phyloP scores from a whole-genome alignment of 2,113 vertebrate genomes.

The Campylomormyrus numenius region DNA sequence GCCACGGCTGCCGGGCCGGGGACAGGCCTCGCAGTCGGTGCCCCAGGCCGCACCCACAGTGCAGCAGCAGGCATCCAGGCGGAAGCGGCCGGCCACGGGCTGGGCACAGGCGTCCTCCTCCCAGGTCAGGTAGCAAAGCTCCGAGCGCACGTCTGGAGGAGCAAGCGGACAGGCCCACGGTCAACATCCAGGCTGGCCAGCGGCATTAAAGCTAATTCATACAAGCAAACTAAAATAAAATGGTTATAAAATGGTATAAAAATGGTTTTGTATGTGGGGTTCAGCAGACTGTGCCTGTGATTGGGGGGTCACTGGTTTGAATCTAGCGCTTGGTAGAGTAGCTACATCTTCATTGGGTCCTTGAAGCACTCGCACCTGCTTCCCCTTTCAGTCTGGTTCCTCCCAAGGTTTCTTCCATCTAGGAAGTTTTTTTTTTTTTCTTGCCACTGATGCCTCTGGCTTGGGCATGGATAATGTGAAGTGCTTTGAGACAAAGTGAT shows the following conservation, averaged over 20 bases:
- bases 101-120: constrained; percentile 61
- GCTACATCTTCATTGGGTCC: not conserved
- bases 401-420: too few species aligned
- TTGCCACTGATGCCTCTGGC: too few species aligned
- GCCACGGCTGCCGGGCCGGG: constrained; percentile 43
- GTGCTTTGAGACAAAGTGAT: too few species aligned
- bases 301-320: not conserved
- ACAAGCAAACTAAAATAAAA: not conserved
- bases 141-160: constrained; percentile 56
- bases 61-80: constrained; percentile 66
- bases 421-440: too few species aligned
- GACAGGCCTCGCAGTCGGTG: constrained; percentile 57
- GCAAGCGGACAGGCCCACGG: not conserved
- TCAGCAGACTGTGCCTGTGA: not conserved
- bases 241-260: not conserved
- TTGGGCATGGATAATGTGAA: too few species aligned
- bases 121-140: constrained; percentile 63
- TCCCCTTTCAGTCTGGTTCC: too few species aligned
- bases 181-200: not conserved
- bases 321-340: not conserved
- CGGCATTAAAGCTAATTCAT: not conserved
- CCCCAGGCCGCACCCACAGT: constrained; percentile 66
- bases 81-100: constrained; percentile 53
- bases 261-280: not conserved
- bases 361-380: too few species aligned